Conservation (phyloP, 2,113 vertebrate genomes). For the Brevimyrus niger region DNA sequence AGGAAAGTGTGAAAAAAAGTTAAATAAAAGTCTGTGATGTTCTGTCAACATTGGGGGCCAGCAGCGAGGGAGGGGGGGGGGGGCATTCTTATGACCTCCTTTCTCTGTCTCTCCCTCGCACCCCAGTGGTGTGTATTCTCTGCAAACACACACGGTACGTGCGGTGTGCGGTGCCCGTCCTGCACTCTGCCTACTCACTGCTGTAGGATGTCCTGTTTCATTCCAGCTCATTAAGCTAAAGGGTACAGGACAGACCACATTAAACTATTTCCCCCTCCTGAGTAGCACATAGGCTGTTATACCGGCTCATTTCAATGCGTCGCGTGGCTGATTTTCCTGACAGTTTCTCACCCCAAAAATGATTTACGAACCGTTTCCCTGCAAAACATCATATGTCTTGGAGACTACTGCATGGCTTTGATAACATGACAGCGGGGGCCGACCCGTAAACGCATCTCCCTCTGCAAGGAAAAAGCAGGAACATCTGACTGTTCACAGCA, state of each 20-base stretch:
- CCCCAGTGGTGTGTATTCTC: not conserved
- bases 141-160: not conserved
- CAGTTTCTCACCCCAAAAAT: not conserved
- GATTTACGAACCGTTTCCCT: constrained; percentile 21
- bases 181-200: not conserved
- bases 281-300: not conserved
- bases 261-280: not conserved
- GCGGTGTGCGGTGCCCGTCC: not conserved
- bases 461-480: not conserved
- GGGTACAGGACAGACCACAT: not conserved
- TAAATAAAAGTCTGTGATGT: not conserved
- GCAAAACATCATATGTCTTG: not conserved
- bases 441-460: not conserved
- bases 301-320: not conserved
- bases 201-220: constrained; percentile 15
- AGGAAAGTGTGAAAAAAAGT: not conserved
- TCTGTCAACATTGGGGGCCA: not conserved
- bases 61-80: no score
- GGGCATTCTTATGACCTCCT: not conserved
- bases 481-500: not conserved
- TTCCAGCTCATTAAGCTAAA: constrained; percentile 37
- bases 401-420: not conserved
- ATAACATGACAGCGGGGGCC: not conserved
- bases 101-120: not conserved
- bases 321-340: not conserved